phyloP scores from a whole-genome alignment of 1,140 invertebrate species.

The Sycophila sp. region DNA sequence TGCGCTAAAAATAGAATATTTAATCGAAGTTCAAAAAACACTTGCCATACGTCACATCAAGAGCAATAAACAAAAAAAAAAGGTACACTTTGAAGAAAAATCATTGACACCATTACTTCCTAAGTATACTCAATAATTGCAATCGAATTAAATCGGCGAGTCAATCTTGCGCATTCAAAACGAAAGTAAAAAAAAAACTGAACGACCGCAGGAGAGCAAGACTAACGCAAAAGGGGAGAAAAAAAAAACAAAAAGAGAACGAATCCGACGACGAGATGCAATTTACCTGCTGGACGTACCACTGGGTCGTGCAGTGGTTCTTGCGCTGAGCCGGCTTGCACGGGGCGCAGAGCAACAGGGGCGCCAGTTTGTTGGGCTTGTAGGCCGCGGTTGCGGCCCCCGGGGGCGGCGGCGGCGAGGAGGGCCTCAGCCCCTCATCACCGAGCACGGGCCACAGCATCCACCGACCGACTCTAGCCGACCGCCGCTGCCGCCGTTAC shows the following conservation, averaged over 20 bases:
- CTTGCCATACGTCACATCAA: too few species aligned
- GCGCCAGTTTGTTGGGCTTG: conserved; percentile 58
- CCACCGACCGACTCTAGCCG: conserved; percentile 44
- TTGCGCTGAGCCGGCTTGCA: conserved; percentile 59
- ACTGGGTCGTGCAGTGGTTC: conserved; percentile 60
- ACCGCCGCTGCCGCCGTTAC: background rate
- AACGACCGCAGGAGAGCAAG: background rate
- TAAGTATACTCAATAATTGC: background rate
- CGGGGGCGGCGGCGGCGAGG: conserved; percentile 48
- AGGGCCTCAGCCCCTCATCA: conserved; percentile 63
- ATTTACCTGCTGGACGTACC: conserved; percentile 66
- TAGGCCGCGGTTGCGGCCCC: conserved; percentile 15
- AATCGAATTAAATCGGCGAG: too few species aligned
- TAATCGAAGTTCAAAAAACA: too few species aligned
- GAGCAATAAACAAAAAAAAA: background rate
- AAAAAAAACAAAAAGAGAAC: background rate
- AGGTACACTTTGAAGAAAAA: background rate
- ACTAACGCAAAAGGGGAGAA: background rate
- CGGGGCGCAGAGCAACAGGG: conserved; percentile 59
- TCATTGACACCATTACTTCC: background rate
- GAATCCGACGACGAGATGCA: background rate
- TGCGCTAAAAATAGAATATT: background rate
- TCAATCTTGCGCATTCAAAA: too few species aligned
- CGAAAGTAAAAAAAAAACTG: too few species aligned
- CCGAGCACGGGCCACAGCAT: conserved; percentile 66